A percentile compares a stretch with the other conserved stretches of the same genome.
Evolutionary conservation across 2,113 vertebrate species (phyloP).

Genomic region (Trachemys scripta): DNA sequence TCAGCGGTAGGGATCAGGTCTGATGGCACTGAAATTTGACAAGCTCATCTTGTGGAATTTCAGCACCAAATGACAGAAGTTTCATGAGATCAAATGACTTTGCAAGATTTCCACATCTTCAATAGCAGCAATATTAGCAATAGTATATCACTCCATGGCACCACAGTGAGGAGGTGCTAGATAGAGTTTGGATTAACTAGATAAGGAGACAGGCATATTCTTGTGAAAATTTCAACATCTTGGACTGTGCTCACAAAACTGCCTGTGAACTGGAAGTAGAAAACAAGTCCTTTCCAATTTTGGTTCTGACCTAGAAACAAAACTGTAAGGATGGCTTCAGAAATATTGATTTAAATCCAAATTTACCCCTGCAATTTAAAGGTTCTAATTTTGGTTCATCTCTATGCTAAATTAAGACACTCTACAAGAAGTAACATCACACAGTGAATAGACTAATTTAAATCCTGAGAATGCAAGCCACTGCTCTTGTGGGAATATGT

Average conservation of each 20-base stretch:
- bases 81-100: not conserved
- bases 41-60: not conserved
- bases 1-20: not conserved
- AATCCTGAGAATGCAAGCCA: conserved; percentile 6
- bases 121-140: not conserved
- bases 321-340: not conserved
- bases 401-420: not conserved
- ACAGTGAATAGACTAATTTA: not conserved
- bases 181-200: not conserved
- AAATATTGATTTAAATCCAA: not conserved
- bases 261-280: accelerated
- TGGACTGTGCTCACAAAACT: not conserved
- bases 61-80: not conserved
- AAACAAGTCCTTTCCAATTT: not conserved
- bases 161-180: not conserved
- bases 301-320: not conserved
- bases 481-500: conserved; percentile 45
- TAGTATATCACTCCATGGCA: not conserved
- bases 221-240: not conserved
- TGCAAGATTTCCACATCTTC: not conserved
- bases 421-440: not conserved
- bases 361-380: not conserved
- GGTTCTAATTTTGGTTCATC: not conserved
- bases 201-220: not conserved
- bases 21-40: not conserved